Evolutionary conservation across 1,140 invertebrate genomes (phyloP).

Genomic region (Parapsyche elsis): DNA sequence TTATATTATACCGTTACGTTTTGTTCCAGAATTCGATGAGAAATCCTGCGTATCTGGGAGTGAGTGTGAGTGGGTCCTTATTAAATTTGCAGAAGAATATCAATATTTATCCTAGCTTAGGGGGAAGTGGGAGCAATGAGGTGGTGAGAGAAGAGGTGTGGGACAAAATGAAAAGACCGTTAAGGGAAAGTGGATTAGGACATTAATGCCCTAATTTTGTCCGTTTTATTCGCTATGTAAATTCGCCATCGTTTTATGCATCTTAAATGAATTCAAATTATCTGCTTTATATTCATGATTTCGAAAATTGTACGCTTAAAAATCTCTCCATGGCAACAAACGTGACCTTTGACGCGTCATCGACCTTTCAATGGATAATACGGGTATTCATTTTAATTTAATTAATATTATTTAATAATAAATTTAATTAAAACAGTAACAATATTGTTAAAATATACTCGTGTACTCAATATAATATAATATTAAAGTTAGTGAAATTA

Average conservation of each 20-base stretch:
- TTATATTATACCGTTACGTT: too few species aligned
- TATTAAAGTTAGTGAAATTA: too few species aligned
- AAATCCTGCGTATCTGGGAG: background rate
- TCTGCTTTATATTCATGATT: constrained; percentile 23
- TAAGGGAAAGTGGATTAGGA: constrained; percentile 28
- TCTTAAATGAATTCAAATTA: constrained; percentile 27
- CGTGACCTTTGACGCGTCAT: background rate
- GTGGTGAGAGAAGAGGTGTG: background rate
- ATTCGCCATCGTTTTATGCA: constrained; percentile 19
- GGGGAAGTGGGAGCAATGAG: background rate
- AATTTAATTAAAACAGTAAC: too few species aligned
- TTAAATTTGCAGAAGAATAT: constrained; percentile 29
- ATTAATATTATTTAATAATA: too few species aligned
- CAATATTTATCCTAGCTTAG: constrained; percentile 21
- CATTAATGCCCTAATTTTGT: constrained; percentile 33
- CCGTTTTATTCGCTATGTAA: constrained; percentile 32
- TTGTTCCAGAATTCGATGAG: background rate
- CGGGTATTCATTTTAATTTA: too few species aligned
- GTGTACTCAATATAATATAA: too few species aligned
- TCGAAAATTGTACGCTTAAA: constrained; percentile 3
- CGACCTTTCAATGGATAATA: background rate
- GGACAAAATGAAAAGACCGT: constrained; percentile 28
- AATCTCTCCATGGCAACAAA: background rate
- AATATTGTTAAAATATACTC: too few species aligned
- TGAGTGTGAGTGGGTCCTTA: background rate